Evolutionary conservation across 2,888 invertebrate species (phyloP), one percentile per base, ranked within the genome.

Genomic region (Tinea trinotella): DNA sequence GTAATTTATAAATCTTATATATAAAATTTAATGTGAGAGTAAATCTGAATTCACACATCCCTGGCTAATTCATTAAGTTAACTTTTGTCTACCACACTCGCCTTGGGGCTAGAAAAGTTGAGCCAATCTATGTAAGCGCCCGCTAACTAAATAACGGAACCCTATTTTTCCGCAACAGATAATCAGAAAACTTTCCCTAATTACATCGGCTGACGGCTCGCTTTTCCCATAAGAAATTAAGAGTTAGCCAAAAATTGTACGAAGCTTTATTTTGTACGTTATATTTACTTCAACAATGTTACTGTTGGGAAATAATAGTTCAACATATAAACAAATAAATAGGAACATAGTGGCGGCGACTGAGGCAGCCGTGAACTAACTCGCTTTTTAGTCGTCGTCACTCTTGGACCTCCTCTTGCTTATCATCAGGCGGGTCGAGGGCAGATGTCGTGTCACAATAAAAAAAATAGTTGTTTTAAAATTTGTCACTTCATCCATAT

Each of bases 111-210:
- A 13, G 17, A 19, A 19, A 46, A 46, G 46, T 46, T 46, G n/a
- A 12, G 12, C 46, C 24, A 50, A 50, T 50, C 24, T 50, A 24
- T 50, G 24, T 50, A 50, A 50, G 50, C 50, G 50, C n/a, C 50
- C 13, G 6, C 2, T 50, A 50, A 50, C 50, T 50, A 50, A 50
- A 50, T 50, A 50, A 50, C 24, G 6, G 5, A 50, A 50, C 50
- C 50, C 13, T 24, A 48, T 48, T 48, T 48, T 48, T 48, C 48
- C n/a, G 48, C 70, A 68, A 68, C 63, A 65, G 71, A 75, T 84
- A 84, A 84, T 83, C 76, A 71, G 70, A 78, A 84, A 84, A 84
- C 70, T 84, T 84, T 77, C 71, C 73, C 72, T 84, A 84, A 84
- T 84, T 83, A 80, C 73, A 70, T 75, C 40, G 40, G 40, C 40